Base-by-base conservation (phyloP, 2,113 vertebrate genomes). In the Myotis yumanensis region DNA sequence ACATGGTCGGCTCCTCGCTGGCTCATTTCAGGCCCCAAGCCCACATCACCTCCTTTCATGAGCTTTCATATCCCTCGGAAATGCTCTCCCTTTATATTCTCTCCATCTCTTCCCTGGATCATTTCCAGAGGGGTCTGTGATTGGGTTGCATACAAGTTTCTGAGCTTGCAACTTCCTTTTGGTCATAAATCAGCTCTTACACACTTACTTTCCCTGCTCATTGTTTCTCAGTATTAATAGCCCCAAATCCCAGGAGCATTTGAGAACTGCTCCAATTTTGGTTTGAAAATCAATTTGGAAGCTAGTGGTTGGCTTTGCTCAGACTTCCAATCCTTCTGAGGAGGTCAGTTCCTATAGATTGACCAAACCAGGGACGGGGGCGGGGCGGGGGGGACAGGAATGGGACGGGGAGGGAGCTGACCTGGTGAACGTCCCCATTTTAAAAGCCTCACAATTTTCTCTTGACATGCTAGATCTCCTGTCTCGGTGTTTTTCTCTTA, bases 131-230 rank as follows among this genome's bases (percentile, higher is more conserved):
- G 92, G 95, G 77, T 92, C 96, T 96, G 48, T 97, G 15, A 7
- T 90, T 97, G 93, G 88, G 95, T 94, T 97, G 95, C 96, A 93
- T 97, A 97, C 93, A 97, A 97, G 95, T 98, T 97, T 96, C 92
- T 90, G n/a, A 98, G 96, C 95, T 86, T 86, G 57, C 95, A 96
- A 97, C 98, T 98, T 98, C 97, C 96, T 97, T 96, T 97, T 0
- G 0, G 82, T 89, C 91, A 86, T 96, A 97, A 98, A 98, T 98
- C 96, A 98, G 95, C 89, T 95, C 97, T 93, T 92, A 97, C 97
- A 97, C 79, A 77, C 92, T 95, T 93, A 80, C 89, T 97, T 96
- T 97, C 94, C 43, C 1, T 97, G 97, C 96, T 97, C 64, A 83
- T 89, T 97, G 72, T 97, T 97, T 96, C 88, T 95, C 73, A 14